Percentiles rank a stretch among this genome's conserved stretches.
Conservation (phyloP, 2,888 invertebrate species). For the Dynastes hyllus region DNA sequence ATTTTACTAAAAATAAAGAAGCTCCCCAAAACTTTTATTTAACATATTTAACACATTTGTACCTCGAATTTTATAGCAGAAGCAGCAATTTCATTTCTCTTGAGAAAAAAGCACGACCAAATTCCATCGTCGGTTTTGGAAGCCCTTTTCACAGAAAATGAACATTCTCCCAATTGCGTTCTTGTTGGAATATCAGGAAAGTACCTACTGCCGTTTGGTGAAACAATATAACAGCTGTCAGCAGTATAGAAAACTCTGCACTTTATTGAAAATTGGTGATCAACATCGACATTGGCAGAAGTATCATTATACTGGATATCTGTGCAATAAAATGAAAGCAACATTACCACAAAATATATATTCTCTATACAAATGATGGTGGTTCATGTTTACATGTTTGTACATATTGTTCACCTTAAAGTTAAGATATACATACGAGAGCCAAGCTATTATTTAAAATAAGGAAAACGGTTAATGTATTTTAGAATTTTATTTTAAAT, state of each 20-base stretch:
- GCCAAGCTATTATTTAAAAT: too few species aligned
- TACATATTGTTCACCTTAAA: too few species aligned
- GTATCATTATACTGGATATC: neutral
- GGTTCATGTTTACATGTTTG: too few species aligned
- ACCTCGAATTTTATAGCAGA: slow-evolving; percentile 54
- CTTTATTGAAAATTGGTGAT: slow-evolving; percentile 46
- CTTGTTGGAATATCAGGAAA: slow-evolving; percentile 29
- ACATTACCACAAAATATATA: too few species aligned
- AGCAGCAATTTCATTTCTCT: slow-evolving; percentile 52
- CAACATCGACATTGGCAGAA: slow-evolving; percentile 29
- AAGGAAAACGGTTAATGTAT: too few species aligned
- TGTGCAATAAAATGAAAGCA: neutral
- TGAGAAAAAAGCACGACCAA: slow-evolving; percentile 56
- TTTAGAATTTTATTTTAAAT: too few species aligned
- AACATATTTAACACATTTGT: neutral
- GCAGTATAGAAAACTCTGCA: slow-evolving; percentile 56
- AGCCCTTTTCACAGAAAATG: slow-evolving; percentile 27
- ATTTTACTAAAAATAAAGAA: neutral
- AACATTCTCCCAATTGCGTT: slow-evolving; percentile 53
- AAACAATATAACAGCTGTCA: slow-evolving; percentile 53
- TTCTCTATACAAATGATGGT: too few species aligned
- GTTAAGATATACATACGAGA: too few species aligned
- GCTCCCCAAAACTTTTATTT: too few species aligned
- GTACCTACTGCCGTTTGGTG: slow-evolving; percentile 55
- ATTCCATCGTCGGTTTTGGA: slow-evolving; percentile 53